Evolutionary conservation across 2,888 invertebrate genomes (phyloP).

Genomic region (Sphaeridia pumilis): DNA sequence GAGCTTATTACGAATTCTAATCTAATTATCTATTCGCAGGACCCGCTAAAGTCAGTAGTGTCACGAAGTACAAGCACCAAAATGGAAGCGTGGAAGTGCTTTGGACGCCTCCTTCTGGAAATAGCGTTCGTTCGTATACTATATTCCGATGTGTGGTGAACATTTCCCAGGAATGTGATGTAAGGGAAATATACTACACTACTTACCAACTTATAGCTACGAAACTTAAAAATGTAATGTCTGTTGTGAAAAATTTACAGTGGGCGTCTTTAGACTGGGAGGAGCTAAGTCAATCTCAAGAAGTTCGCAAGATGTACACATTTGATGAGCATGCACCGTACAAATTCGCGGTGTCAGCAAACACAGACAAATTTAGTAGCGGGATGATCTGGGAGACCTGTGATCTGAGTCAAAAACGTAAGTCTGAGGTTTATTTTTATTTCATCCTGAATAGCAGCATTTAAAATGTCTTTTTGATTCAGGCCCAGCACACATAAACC

Average conservation of each 20-base stretch:
- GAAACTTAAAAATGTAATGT: slow-evolving; percentile 12
- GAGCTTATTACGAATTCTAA: no score
- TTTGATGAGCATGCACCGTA: slow-evolving; percentile 41
- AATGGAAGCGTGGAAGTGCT: slow-evolving; percentile 60
- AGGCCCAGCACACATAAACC: no score
- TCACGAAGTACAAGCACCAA: slow-evolving; percentile 61
- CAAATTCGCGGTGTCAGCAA: slow-evolving; percentile 72
- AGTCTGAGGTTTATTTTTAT: no score
- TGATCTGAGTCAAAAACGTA: slow-evolving; percentile 43
- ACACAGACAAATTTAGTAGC: slow-evolving; percentile 55
- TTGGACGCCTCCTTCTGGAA: slow-evolving; percentile 52
- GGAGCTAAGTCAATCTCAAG: no score
- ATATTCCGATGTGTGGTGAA: slow-evolving; percentile 58
- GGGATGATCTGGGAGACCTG: slow-evolving; percentile 79
- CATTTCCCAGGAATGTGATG: slow-evolving; percentile 44
- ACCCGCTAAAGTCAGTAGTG: slow-evolving; percentile 47
- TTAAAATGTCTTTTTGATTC: no score
- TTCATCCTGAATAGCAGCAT: no score
- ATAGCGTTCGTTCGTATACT: slow-evolving; percentile 50
- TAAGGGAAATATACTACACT: slow-evolving; percentile 33
- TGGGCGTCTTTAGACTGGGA: slow-evolving; percentile 18
- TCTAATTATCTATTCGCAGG: slow-evolving; percentile 37
- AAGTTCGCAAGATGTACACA: slow-evolving; percentile 10
- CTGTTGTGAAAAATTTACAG: not conserved
- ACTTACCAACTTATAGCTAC: not conserved